Base-by-base conservation (phyloP, 2,797 vertebrate species). In the Stomatorhinus walkeri region DNA sequence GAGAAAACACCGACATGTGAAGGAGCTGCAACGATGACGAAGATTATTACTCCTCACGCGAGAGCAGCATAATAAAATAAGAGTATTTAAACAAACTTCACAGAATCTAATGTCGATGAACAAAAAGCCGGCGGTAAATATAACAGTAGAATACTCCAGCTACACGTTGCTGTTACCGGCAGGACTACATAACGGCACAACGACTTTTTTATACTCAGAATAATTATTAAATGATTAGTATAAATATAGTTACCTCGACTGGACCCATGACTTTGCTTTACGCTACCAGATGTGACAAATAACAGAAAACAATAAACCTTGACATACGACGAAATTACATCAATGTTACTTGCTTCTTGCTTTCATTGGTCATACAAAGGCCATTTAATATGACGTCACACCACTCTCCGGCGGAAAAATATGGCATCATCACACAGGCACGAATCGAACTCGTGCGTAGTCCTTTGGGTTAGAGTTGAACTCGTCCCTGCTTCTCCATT, bases 1-100 rank as follows among this genome's bases (percentile, higher is more conserved):
- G 97, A 0, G 96, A 97, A 93, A 97, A 98, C 2, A 97, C 92
- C 0, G 97, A 97, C 97, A 98, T 97, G 93, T 98, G 97, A 90
- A 98, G 95, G 4, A 95, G 93, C 95, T 97, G 94, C 72, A 94
- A 81, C 51, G 14, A 81, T 36, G 46, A 54, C 3, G 28, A 24
- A 52, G 14, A 16, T 22, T 43, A 81, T 46, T 43, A 81, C 48
- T 52, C 6, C 12, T 49, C 83, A 51, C 7, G n/a, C 43, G n/a
- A 85, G 22, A 22, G 48, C 83, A 24, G 22, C n/a, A 28, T 46
- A 32, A 49, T 52, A 24, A 48, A 19, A 72, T 19, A 32, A 87
- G 32, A 76, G 83, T 54, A 12, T 48, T n/a, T 54, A 76, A 14
- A 85, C 52, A 48, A 81, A 40, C 19, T 46, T 81, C 76, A 81